Percentiles rank a stretch among this genome's conserved stretches.
Evolutionary conservation across 2,888 invertebrate species (phyloP).

Genomic region (Subacronicta megacephala): DNA sequence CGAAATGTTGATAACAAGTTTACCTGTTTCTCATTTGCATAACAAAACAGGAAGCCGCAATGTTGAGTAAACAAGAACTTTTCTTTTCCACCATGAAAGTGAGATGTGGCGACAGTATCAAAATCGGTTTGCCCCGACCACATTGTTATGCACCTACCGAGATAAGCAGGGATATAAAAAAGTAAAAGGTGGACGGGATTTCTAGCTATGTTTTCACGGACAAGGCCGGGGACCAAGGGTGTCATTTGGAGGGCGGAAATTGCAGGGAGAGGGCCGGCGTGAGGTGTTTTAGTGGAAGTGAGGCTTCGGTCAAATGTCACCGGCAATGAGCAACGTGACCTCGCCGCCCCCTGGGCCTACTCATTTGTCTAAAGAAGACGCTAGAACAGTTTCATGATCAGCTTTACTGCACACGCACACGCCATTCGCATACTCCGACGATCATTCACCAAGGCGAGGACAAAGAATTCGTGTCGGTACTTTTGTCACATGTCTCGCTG

Average conservation of each 20-base stretch:
- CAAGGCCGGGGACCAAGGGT: slow-evolving; percentile 69
- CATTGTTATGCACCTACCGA: slow-evolving; percentile 65
- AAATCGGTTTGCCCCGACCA: slow-evolving; percentile 64
- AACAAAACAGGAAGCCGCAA: slow-evolving; percentile 10
- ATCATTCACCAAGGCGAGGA: slow-evolving; percentile 59
- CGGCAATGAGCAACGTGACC: slow-evolving; percentile 74
- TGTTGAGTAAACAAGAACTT: slow-evolving; percentile 31
- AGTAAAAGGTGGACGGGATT: slow-evolving; percentile 75
- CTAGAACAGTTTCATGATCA: slow-evolving; percentile 61
- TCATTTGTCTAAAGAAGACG: slow-evolving; percentile 71
- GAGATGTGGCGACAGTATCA: slow-evolving; percentile 49
- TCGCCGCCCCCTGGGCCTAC: slow-evolving; percentile 58
- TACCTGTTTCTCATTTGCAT: slow-evolving; percentile 8
- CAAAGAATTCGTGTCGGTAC: slow-evolving; percentile 55
- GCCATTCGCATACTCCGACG: slow-evolving; percentile 59
- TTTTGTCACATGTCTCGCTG: slow-evolving; percentile 51
- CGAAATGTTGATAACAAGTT: slow-evolving; percentile 1
- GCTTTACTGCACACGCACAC: slow-evolving; percentile 61
- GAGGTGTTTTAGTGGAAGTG: slow-evolving; percentile 72
- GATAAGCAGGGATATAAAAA: slow-evolving; percentile 76
- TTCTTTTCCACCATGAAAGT: slow-evolving; percentile 30
- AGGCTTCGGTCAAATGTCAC: slow-evolving; percentile 77
- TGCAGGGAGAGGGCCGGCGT: slow-evolving; percentile 69
- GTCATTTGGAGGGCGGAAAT: slow-evolving; percentile 78
- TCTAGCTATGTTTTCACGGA: slow-evolving; percentile 69